These are phyloP conservation scores for Phalanger gymnotis DNA, from an alignment of 2,797 vertebrate species.

Conservation along the genomic window DNA sequence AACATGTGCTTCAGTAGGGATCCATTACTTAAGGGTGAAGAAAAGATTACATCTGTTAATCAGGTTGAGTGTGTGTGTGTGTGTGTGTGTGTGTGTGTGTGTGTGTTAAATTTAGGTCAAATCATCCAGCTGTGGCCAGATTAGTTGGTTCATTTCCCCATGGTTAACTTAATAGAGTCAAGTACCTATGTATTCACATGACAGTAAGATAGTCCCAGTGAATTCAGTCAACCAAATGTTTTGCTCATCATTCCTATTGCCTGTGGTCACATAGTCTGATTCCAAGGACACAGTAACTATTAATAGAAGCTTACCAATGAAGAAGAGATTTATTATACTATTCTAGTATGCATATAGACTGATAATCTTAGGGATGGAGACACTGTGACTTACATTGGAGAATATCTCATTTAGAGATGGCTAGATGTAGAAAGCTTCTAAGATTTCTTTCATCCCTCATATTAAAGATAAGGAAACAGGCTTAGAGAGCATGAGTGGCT, in stretches of 20 bases:
- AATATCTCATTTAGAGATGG: background rate
- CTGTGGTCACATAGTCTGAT: background rate
- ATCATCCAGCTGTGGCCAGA: constrained; percentile 13
- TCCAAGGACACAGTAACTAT: background rate
- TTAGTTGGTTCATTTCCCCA: background rate
- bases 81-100: constrained; percentile 18
- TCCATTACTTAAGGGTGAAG: constrained; percentile 4
- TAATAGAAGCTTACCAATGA: background rate
- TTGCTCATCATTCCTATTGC: background rate
- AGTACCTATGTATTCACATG: background rate
- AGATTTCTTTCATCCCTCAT: background rate
- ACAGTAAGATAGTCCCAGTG: background rate
- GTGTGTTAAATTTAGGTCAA: background rate
- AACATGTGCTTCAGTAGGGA: background rate
- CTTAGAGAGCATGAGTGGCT: background rate
- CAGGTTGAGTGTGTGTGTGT: background rate
- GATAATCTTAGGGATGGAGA: background rate
- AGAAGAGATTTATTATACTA: background rate
- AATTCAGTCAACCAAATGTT: background rate
- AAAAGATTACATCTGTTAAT: background rate
- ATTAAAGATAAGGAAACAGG: background rate
- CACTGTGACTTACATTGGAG: background rate
- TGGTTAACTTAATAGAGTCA: constrained; percentile 12
- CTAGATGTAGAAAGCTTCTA: background rate
- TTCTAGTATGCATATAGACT: background rate